Percentiles rank a stretch among this genome's conserved stretches.
These are phyloP conservation scores for Prorops nasuta DNA, from an alignment of 1,140 invertebrate genomes.

Conservation along the genomic window DNA sequence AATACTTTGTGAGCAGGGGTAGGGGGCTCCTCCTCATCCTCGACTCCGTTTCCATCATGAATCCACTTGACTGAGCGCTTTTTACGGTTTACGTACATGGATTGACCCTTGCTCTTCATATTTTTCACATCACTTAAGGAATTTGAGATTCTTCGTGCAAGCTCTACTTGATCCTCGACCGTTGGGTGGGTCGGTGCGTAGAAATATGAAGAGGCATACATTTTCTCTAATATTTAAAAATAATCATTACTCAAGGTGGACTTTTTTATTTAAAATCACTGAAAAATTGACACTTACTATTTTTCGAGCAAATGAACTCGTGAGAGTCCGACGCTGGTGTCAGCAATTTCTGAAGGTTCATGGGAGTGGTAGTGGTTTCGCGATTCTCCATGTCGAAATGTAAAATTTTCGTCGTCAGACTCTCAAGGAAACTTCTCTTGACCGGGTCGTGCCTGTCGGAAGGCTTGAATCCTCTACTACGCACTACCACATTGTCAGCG, in stretches of 20 bases:
- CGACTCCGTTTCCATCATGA: conserved; percentile 74
- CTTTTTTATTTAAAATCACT: no score
- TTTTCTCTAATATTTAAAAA: conserved; percentile 68
- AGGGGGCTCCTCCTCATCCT: conserved; percentile 43
- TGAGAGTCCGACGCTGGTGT: conserved; percentile 76
- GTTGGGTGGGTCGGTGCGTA: conserved; percentile 89
- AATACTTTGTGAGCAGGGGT: conserved; percentile 40
- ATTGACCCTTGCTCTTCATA: conserved; percentile 86
- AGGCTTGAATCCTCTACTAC: conserved; percentile 73
- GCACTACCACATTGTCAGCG: conserved; percentile 58
- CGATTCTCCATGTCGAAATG: conserved; percentile 69
- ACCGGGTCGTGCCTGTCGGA: conserved; percentile 78
- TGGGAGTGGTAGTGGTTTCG: conserved; percentile 57
- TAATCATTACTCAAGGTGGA: neutral
- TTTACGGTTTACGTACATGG: conserved; percentile 93
- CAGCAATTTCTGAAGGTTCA: conserved; percentile 82
- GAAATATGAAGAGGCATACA: conserved; percentile 91
- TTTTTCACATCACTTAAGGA: conserved; percentile 91
- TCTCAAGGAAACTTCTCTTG: conserved; percentile 76
- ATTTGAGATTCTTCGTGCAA: conserved; percentile 86
- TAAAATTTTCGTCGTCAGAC: conserved; percentile 74
- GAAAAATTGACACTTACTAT: no score
- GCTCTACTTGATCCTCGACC: conserved; percentile 90
- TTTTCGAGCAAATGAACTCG: conserved; percentile 67
- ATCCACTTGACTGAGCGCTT: conserved; percentile 93